phyloP scores from a whole-genome alignment of 2,113 vertebrate genomes.

The Macquaria ambigua region DNA sequence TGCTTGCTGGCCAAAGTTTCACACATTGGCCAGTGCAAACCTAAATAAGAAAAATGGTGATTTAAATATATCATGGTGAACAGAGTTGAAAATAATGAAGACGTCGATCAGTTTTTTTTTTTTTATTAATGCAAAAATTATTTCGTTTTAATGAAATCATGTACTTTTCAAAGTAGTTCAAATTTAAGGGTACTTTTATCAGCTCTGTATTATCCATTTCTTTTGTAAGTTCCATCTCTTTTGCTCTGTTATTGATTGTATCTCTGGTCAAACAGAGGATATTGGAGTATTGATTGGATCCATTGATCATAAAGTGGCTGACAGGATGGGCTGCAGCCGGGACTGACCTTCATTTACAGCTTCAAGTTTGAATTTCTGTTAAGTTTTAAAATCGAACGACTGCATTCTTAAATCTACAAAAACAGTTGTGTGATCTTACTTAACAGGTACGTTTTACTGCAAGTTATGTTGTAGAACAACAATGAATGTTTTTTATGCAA shows the following conservation, averaged over 20 bases:
- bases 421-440: neutral
- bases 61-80: too few species aligned
- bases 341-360: slow-evolving; percentile 14
- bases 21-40: neutral
- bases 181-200: neutral
- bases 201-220: neutral
- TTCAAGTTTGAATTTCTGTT: neutral
- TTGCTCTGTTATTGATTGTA: slow-evolving; percentile 12
- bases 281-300: slow-evolving; percentile 38
- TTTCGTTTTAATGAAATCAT: too few species aligned
- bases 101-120: too few species aligned
- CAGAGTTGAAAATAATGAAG: too few species aligned
- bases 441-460: neutral
- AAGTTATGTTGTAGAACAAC: neutral
- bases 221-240: neutral
- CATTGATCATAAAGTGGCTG: slow-evolving; percentile 40
- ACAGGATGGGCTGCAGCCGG: slow-evolving; percentile 5
- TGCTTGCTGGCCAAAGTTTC: neutral
- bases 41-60: too few species aligned
- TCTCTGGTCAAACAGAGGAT: slow-evolving; percentile 16
- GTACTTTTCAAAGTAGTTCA: neutral
- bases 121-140: too few species aligned
- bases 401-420: neutral
- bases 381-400: neutral
- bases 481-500: neutral